These are phyloP conservation scores for Hylaea fasciaria DNA, from an alignment of 2,888 invertebrate genomes.

Conservation along the genomic window DNA sequence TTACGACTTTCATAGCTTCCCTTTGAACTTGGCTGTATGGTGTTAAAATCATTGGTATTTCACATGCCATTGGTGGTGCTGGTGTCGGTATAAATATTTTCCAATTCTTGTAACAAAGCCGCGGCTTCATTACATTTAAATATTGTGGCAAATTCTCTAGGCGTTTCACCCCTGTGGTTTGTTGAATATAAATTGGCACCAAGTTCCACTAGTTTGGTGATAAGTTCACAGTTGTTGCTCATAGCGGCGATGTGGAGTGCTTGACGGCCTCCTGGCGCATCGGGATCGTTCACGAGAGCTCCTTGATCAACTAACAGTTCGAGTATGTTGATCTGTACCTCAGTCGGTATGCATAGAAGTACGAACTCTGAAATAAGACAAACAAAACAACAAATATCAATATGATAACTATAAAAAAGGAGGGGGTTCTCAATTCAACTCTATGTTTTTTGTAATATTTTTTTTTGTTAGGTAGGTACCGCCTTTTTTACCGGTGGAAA, in stretches of 20 bases:
- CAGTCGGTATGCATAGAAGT: constrained; percentile 69
- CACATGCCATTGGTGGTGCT: neutral
- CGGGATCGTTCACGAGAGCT: constrained; percentile 64
- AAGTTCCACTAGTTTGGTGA: constrained; percentile 60
- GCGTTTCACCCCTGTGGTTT: constrained; percentile 71
- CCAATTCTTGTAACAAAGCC: constrained; percentile 43
- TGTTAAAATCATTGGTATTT: neutral
- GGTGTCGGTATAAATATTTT: neutral
- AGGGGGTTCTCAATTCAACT: no score
- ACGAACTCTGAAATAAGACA: constrained; percentile 64
- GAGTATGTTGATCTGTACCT: constrained; percentile 68
- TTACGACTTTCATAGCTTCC: no score
- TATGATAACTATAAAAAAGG: no score
- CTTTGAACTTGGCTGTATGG: no score
- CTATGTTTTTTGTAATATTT: no score
- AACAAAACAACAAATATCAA: neutral
- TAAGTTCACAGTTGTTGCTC: constrained; percentile 71
- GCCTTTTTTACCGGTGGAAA: no score
- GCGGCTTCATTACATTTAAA: constrained; percentile 64
- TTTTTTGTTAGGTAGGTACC: no score
- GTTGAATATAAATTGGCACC: constrained; percentile 64
- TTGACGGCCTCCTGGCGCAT: constrained; percentile 72
- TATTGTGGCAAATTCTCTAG: constrained; percentile 66
- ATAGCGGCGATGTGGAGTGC: constrained; percentile 82
- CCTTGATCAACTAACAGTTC: constrained; percentile 66